Conservation (phyloP, 2,113 vertebrate genomes). For the Galemys pyrenaicus region DNA sequence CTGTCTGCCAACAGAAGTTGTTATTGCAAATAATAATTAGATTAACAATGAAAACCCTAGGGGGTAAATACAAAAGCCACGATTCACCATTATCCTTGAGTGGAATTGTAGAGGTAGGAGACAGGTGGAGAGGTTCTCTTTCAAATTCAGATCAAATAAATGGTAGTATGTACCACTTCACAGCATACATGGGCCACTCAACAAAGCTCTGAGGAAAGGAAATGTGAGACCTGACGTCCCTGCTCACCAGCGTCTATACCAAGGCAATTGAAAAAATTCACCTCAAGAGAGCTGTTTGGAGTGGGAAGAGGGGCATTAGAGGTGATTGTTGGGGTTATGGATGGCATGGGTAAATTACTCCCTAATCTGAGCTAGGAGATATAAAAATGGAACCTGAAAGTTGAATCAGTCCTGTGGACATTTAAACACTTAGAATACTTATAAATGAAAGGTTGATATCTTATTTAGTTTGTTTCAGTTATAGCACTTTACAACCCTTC, state of each 20-base stretch:
- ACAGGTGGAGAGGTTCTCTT: not conserved
- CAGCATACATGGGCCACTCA: not conserved
- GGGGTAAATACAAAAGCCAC: not conserved
- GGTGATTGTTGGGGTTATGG: not conserved
- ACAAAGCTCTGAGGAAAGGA: not conserved
- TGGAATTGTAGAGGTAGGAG: not conserved
- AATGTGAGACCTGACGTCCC: not conserved
- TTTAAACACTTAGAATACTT: not conserved
- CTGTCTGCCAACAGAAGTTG: constrained; percentile 33
- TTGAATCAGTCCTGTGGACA: not conserved
- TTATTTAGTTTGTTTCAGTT: not conserved
- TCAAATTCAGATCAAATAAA: constrained; percentile 26
- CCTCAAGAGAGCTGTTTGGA: not conserved
- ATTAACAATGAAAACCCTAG: not conserved
- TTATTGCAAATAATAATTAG: constrained; percentile 14
- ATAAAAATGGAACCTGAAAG: not conserved
- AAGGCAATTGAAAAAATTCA: not conserved
- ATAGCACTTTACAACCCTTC: not conserved
- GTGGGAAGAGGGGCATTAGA: not conserved
- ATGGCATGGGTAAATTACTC: not conserved
- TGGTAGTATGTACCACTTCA: not conserved
- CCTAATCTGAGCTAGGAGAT: not conserved
- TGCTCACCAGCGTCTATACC: not conserved
- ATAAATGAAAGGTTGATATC: not conserved
- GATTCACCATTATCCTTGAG: not conserved